Evolutionary conservation across 2,888 invertebrate species (phyloP).

Genomic region (Cerceris rybyensis): DNA sequence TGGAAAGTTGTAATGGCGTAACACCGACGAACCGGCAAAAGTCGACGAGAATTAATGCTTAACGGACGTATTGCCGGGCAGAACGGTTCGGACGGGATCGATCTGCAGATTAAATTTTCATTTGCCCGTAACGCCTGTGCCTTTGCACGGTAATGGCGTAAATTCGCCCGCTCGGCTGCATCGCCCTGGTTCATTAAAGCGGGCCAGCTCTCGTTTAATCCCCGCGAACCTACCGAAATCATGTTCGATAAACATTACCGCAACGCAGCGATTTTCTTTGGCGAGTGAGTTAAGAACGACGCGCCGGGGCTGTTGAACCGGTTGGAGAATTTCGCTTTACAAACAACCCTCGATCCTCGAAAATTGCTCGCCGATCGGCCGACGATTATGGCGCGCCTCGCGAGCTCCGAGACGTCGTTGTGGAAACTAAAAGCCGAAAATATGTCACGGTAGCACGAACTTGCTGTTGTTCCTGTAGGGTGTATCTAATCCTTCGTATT

Average conservation of each 20-base stretch:
- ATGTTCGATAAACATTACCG: slow-evolving; percentile 79
- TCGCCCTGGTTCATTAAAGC: slow-evolving; percentile 75
- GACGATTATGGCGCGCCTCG: slow-evolving; percentile 58
- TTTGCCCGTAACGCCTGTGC: slow-evolving; percentile 61
- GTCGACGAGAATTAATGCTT: slow-evolving; percentile 60
- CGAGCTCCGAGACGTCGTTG: not conserved
- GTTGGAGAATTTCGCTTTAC: slow-evolving; percentile 60
- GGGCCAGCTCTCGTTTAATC: slow-evolving; percentile 72
- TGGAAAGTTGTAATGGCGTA: slow-evolving; percentile 21
- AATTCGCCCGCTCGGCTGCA: slow-evolving; percentile 63
- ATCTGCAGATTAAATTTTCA: slow-evolving; percentile 70
- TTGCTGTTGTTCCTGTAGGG: slow-evolving; percentile 30
- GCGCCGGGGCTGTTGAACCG: slow-evolving; percentile 23
- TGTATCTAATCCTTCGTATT: slow-evolving; percentile 50
- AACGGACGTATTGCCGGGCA: slow-evolving; percentile 56
- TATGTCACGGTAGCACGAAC: slow-evolving; percentile 62
- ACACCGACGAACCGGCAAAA: slow-evolving; percentile 48
- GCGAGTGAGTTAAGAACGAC: slow-evolving; percentile 66
- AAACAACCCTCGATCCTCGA: slow-evolving; percentile 66
- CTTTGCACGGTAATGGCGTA: slow-evolving; percentile 57
- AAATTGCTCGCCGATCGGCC: slow-evolving; percentile 69
- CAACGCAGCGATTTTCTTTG: slow-evolving; percentile 71
- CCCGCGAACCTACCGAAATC: slow-evolving; percentile 73
- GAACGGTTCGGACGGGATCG: slow-evolving; percentile 63
- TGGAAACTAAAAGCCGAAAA: slow-evolving; percentile 64